Conservation (phyloP, 2,888 invertebrate genomes). For the Sisyra nigra region DNA sequence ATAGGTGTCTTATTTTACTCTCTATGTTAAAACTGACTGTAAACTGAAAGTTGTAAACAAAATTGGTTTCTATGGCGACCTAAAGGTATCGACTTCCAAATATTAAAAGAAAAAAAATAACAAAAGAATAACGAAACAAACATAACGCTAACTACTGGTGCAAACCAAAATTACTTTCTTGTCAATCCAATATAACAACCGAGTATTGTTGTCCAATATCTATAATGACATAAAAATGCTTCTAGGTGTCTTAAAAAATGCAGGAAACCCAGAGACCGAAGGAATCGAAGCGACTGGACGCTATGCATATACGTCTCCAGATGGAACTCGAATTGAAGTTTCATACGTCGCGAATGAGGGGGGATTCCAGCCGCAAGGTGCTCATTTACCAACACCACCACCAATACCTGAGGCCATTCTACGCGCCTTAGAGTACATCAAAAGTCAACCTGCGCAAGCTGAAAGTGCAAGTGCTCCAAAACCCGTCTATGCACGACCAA, state of each 20-base stretch:
- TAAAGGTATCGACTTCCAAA: too few species aligned
- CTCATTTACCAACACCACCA: constrained; percentile 62
- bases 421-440: constrained; percentile 45
- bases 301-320: constrained; percentile 45
- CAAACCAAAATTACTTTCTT: too few species aligned
- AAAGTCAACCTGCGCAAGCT: constrained; percentile 34
- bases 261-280: constrained; percentile 35
- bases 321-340: constrained; percentile 43
- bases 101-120: too few species aligned
- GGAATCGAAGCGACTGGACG: constrained; percentile 26
- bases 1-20: too few species aligned
- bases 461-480: constrained; percentile 25
- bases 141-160: too few species aligned
- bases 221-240: background rate
- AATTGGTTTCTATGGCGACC: too few species aligned
- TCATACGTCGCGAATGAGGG: constrained; percentile 54
- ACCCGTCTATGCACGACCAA: constrained; percentile 19
- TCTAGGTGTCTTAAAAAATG: constrained; percentile 30
- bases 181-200: too few species aligned
- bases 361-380: constrained; percentile 52
- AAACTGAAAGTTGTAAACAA: too few species aligned
- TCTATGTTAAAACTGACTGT: too few species aligned
- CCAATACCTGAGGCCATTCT: constrained; percentile 62
- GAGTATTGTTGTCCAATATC: background rate
- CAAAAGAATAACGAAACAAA: too few species aligned